These are phyloP conservation scores for Podotricha telesiphe DNA, from an alignment of 2,888 invertebrate genomes.

Conservation along the genomic window DNA sequence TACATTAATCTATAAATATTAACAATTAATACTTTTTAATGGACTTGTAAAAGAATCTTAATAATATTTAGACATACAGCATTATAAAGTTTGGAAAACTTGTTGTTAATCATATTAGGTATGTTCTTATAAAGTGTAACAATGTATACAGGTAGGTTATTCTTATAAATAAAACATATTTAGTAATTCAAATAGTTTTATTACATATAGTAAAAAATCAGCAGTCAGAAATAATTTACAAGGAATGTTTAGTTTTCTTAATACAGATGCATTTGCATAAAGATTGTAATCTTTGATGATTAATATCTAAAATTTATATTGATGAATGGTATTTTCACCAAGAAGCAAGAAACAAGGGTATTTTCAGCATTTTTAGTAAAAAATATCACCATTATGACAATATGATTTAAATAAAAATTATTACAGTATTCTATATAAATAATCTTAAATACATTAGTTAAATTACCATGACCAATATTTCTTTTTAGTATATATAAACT, in stretches of 20 bases:
- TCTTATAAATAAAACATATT: conserved; percentile 23
- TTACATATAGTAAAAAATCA: conserved; percentile 25
- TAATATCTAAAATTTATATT: not conserved
- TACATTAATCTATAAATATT: not conserved
- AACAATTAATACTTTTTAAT: not conserved
- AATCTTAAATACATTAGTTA: not conserved
- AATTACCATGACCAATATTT: not conserved
- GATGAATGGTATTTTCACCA: not conserved
- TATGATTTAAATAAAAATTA: not conserved
- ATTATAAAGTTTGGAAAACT: not conserved
- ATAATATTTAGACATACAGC: not conserved
- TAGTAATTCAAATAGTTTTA: conserved; percentile 24
- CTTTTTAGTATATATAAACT: not conserved
- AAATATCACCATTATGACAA: not conserved
- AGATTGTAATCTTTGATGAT: not conserved
- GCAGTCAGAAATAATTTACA: conserved; percentile 28
- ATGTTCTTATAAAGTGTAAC: not conserved
- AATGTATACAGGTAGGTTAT: not conserved
- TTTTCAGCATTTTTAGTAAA: not conserved
- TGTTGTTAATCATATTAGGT: not conserved
- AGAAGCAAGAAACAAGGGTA: not conserved
- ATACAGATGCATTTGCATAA: not conserved
- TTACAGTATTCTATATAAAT: not conserved
- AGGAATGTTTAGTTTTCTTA: conserved; percentile 35
- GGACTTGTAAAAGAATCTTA: not conserved